Base-by-base conservation (phyloP, 2,797 vertebrate genomes). In the Eulemur mongoz region DNA sequence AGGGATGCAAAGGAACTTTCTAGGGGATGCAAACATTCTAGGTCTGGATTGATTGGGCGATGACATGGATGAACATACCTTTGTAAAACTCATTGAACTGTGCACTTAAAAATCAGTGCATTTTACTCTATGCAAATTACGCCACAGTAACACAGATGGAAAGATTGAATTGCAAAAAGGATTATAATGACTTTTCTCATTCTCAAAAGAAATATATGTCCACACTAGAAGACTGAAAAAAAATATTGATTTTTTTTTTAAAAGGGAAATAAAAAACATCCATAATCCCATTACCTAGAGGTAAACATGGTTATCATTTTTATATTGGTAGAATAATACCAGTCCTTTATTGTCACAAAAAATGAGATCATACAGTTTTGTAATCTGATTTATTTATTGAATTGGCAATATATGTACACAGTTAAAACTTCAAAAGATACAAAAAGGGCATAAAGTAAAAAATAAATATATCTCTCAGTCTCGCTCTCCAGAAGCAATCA, bases 171-270 rank as follows among this genome's bases (percentile, higher is more conserved):
- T 84, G 61, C 25, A 63, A 94, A 76, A 91, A 72, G 50, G 65
- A 5, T 54, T 69, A 27, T 18, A 50, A 35, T 59, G n/a, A 84
- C 10, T 57, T 75, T 91, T 92, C 75, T 93, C 61, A 85, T 75
- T 91, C 75, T 93, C 73, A 65, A 78, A 93, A 92, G 38, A 94
- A 96, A 70, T 48, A 40, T 23, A 32, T 4, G 12, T 38, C 81
- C n/a, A 79, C 25, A 72, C n/a, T 35, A 87, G 40, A 95, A 97
- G 63, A 91, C 45, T 65, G 43, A 73, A 32, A 91, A 89, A 93
- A 87, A 43, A 43, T 7, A 54, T 23, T 90, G 20, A 48, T 35
- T 54, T 78, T 38, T 38, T 54, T 91, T 50, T 23, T 27, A 81
- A 78, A 61, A 76, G 50, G 52, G 11, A 81, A 89, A 81, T 27